Percentiles rank a stretch among this genome's conserved stretches.
Conservation (phyloP, 2,113 vertebrate species). For the Siniperca knerii region DNA sequence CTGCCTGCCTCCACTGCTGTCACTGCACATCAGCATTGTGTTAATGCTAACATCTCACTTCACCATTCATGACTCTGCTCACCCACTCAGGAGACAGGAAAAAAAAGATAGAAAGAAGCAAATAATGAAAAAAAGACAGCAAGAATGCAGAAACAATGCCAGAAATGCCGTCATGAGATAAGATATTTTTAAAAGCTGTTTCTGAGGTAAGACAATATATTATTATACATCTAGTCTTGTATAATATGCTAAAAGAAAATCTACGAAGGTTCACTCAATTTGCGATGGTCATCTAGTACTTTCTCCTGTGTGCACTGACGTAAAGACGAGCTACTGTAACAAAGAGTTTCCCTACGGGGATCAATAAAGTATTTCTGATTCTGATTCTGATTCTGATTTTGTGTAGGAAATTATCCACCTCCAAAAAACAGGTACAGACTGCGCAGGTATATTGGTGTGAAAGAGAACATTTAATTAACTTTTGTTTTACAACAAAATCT, state of each 20-base stretch:
- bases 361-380: too few species aligned
- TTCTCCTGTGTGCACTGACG: too few species aligned
- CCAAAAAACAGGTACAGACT: neutral
- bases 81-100: conserved; percentile 25
- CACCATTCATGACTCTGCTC: conserved; percentile 30
- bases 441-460: conserved; percentile 1
- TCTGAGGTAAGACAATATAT: neutral
- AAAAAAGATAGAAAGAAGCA: neutral
- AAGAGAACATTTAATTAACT: conserved; percentile 27
- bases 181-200: neutral
- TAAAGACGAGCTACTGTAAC: too few species aligned
- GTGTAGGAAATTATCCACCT: neutral
- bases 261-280: neutral
- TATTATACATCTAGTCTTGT: neutral
- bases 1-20: conserved; percentile 61
- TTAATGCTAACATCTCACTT: conserved; percentile 47
- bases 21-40: conserved; percentile 60
- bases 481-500: conserved; percentile 25
- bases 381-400: neutral
- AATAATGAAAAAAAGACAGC: neutral
- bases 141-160: neutral
- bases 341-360: too few species aligned
- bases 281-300: neutral
- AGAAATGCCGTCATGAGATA: neutral
- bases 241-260: neutral